phyloP scores from a whole-genome alignment of 2,797 vertebrate species.

The Anguilla anguilla region DNA sequence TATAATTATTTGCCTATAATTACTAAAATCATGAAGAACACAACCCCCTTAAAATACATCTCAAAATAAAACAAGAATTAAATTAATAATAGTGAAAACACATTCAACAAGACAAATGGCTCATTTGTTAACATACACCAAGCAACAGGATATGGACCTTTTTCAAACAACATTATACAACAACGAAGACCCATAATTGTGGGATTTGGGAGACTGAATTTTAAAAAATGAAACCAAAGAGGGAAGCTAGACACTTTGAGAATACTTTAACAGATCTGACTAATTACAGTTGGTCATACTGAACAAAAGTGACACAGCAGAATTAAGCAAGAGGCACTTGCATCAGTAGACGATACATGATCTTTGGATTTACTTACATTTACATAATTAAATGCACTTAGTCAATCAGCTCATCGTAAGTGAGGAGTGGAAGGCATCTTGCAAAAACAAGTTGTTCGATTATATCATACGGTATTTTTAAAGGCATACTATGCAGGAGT shows the following conservation, averaged over 20 bases:
- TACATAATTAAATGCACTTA: background rate
- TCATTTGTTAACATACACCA: background rate
- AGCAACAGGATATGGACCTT: background rate
- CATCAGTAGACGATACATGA: background rate
- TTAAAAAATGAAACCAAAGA: background rate
- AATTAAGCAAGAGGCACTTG: background rate
- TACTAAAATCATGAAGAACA: background rate
- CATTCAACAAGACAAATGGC: background rate
- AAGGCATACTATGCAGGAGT: too few species aligned
- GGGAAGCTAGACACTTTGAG: background rate
- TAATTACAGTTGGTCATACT: background rate
- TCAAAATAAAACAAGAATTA: slow-evolving; percentile 7
- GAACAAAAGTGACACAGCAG: background rate
- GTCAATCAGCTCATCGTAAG: background rate
- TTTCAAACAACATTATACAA: background rate
- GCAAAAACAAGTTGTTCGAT: background rate
- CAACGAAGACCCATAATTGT: background rate
- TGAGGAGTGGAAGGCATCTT: background rate
- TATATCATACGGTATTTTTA: background rate
- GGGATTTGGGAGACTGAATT: background rate
- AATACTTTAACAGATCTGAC: background rate
- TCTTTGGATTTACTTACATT: background rate
- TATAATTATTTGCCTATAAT: background rate
- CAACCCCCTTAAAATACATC: background rate
- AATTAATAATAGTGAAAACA: background rate